Evolutionary conservation across 2,113 vertebrate genomes (phyloP), one percentile per base, ranked within the genome.

Genomic region (Fulmarus glacialis): DNA sequence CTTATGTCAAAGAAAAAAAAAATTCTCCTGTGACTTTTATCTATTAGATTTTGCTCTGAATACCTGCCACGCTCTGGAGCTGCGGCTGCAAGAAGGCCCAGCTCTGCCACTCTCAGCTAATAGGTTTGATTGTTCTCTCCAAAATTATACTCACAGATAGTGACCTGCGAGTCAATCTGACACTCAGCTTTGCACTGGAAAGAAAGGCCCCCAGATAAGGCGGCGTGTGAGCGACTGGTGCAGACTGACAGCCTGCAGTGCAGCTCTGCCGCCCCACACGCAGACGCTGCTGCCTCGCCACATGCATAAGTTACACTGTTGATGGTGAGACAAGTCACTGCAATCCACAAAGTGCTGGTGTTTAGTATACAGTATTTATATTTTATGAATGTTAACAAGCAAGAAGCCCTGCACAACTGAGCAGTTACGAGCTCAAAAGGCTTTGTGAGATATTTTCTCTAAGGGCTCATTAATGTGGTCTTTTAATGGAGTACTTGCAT

Each of bases 331-430:
- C 32, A 92, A 94, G 80, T 45, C 93, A 90, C 3, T 18, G 56
- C 72, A 43, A 86, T 83, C 92, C 87, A 94, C 94, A 42, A 88
- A 95, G 87, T 71, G 90, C 93, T 88, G 83, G 32, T 92, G 90
- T 93, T 97, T 96, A 94, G 88, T 88, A 67, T 13, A 97, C 73
- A 83, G 86, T 96, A 94, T 97, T 97, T 97, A 97, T 98, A 97
- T 97, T 98, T 97, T 97, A 97, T 97, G 96, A 97, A 97, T 91
- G 95, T 97, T 97, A 98, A 97, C 97, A 98, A 97, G 97, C 52
- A 92, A 97, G 95, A 94, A 96, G 94, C 94, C 88, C 91, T 77
- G 90, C 87, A 93, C 97, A 96, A 97, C 94, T 81, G 72, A 96
- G 90, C 95, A 96, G 97, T 97, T 97, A 97, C 29, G 58, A 97